Base-by-base conservation (phyloP, 2,888 invertebrate species). In the Andrena trimmerana region DNA sequence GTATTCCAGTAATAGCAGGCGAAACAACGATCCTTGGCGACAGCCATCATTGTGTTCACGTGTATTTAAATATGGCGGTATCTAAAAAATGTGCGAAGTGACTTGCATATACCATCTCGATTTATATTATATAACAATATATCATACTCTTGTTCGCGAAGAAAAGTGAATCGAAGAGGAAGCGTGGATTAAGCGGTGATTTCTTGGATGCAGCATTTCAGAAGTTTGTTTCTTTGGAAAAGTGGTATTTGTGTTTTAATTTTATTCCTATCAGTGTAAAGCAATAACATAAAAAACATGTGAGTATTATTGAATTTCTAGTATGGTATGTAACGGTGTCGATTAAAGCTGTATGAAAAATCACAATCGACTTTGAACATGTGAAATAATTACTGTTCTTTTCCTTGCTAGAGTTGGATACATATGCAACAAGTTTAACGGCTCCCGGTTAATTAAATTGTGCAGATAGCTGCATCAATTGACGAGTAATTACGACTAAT, bases 1-100 rank as follows among this genome's bases (percentile, higher is more conserved):
- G 63, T 57, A 27, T 27, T 76, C 57, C 68, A 79, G 76, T 65
- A 79, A 79, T 76, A 77, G 54, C 27, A 13, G 62, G 33, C 42
- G 79, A 66, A 74, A 73, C 57, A 50, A 62, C 66, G 75, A 78
- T 68, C 63, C 48, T 29, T 48, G 36, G 8, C 5, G 48, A 31
- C 24, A 29, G 57, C 31, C 50, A 52, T 59, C 65, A 65, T n/a
- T 52, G 42, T 27, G 24, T 16, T 6, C n/a, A 6, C 20, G 20
- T 20, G 2, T 0, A 3, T 31, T 16, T 10, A 52, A 52, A 33
- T 24, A 10, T 10, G 10, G 4, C 33, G 5, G 33, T 20, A 24
- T 57, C 36, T 68, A 7, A 36, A 24, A 29, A 54, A 1, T 42
- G 13, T 16, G 42, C 42, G 42, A 42, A 16, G 5, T 16, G 16